phyloP scores from a whole-genome alignment of 1,140 invertebrate species.

The Cydia strobilella region DNA sequence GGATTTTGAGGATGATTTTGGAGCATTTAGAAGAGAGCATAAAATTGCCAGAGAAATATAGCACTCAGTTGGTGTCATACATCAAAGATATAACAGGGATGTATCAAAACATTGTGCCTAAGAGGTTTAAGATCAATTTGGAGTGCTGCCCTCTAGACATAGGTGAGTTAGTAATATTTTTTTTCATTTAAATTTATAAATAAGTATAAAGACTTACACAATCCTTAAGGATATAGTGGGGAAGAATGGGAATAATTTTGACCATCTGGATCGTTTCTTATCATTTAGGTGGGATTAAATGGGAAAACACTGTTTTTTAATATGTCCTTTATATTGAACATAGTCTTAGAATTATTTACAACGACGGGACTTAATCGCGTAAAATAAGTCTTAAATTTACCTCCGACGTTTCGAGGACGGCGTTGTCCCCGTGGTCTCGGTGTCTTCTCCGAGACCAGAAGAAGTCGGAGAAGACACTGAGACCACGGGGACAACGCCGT shows the following conservation, averaged over 20 bases:
- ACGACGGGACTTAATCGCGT: no score
- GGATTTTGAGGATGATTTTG: slow-evolving; percentile 64
- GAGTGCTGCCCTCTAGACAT: slow-evolving; percentile 72
- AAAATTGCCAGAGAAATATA: slow-evolving; percentile 64
- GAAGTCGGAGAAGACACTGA: no score
- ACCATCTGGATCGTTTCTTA: no score
- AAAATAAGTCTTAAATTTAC: no score
- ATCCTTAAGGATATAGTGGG: background rate
- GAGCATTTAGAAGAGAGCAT: slow-evolving; percentile 71
- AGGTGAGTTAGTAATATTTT: slow-evolving; percentile 52
- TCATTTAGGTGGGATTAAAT: no score
- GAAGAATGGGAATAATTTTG: background rate
- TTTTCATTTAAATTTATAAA: slow-evolving; percentile 15
- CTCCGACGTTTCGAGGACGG: no score
- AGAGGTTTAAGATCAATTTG: slow-evolving; percentile 71
- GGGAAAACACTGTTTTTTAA: no score
- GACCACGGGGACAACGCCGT: no score
- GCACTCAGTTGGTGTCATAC: slow-evolving; percentile 57
- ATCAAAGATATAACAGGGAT: slow-evolving; percentile 74
- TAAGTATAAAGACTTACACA: slow-evolving; percentile 31
- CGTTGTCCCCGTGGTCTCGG: no score
- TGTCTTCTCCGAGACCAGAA: no score
- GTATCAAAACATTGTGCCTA: slow-evolving; percentile 71
- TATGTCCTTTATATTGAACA: no score
- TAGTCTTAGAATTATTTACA: no score